Base-by-base conservation (phyloP, 1,140 invertebrate species). In the Ceratina australensis region DNA sequence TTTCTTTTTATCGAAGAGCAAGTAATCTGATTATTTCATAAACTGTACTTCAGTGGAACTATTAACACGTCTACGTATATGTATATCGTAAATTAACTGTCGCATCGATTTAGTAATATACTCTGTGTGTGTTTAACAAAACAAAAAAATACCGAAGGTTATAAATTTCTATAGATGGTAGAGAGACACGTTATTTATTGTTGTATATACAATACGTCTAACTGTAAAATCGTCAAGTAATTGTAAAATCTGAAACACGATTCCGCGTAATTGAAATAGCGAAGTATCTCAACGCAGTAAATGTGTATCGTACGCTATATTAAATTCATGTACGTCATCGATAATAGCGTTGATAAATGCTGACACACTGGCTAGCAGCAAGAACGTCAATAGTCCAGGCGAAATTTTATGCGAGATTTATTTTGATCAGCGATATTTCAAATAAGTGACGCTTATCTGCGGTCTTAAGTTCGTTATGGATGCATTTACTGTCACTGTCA, bases 31-130 rank as follows among this genome's bases (percentile, higher is more conserved):
- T 57, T 8, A 8, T 57, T 57, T 60, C 16, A 10, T 42, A 42
- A 42, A 42, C 10, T 42, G 10, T 10, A 10, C 12, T 20, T 57
- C 54, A 20, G n/a, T 42, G 54, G 52, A 50, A 69, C 50, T 56
- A 49, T 76, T 68, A 54, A 57, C 73, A 66, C 33, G 33, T 33
- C 50, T 20, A 26, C 56, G 56, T 61, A 73, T 69, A 49, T 28
- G 22, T 67, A 49, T 28, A 57, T 67, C 24, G 42, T 71, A 61
- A 47, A 50, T 28, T 15, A 63, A 10, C 26, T 56, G 16, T 22
- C 52, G 63, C 47, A 66, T 64, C 63, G 63, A 67, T 26, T 20
- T 28, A 59, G 67, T 20, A 1, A 42, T 42, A 1, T 10, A 47
- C n/a, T 47, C 20, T 67, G n/a, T 33, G 7, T 60, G 68, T 60